Evolutionary conservation across 92 coral and sea anemone species (phyloP), one percentile per base, ranked within the genome.

Genomic region (Porites cylindrica): DNA sequence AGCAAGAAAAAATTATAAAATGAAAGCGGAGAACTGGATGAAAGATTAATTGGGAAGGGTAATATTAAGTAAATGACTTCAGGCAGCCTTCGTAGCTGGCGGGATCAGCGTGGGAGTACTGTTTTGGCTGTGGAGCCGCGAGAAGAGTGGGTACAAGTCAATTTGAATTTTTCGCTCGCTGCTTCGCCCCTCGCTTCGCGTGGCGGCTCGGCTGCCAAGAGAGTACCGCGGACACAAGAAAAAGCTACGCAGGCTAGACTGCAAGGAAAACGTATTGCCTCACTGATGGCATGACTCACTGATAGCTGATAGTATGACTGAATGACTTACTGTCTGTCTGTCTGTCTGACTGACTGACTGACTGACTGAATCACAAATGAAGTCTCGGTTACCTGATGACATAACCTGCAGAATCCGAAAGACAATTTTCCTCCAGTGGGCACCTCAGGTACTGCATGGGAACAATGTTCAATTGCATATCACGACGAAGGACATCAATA

Each of bases 391-490:
- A 83, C 87, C 81, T 60, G 87, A 74, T 50, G 17, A 54, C 19
- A 51, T n/a, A 8, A 6, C 8, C 67, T 0, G 99, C 98, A 56
- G 87, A 60, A 10, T 90, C 77, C 10, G 98, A 83, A 7, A 97
- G 90, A 29, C 99, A 97, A 71, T 96, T 96, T 80, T 97, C 99
- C 72, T 95, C 96, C 18, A 89, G 70, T 1, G 99, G 93, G 76
- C 99, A 97, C n/a, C 81, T 67, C 26, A 97, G 79, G 75, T 83
- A 26, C 24, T 38, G 51, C 75, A 97, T 69, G 10, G 86, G 79
- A 67, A 92, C 70, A 2, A 11, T 63, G 8, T 88, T 87, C 2
- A 97, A 69, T 18, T 63, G 50, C 88, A 93, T 77, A 56, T 91
- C 87, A 51, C 73, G 64, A 43, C 77, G 82, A 11, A 97, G 94